Evolutionary conservation across 2,888 invertebrate genomes (phyloP).

Genomic region (Ennomos fuscantarius): DNA sequence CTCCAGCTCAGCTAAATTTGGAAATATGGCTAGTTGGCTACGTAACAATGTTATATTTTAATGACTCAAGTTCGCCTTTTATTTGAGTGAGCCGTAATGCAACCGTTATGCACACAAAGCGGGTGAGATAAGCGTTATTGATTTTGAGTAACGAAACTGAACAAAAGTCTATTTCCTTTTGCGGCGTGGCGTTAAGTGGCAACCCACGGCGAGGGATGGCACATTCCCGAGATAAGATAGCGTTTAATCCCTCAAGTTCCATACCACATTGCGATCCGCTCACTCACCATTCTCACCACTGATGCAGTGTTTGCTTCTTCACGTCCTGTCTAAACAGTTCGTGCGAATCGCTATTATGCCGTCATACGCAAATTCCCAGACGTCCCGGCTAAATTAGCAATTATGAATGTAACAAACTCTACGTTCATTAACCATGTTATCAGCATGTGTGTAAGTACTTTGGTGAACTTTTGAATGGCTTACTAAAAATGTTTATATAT

Average conservation of each 20-base stretch:
- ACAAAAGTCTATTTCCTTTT: constrained; percentile 54
- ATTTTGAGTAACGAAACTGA: constrained; percentile 68
- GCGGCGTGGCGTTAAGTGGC: constrained; percentile 74
- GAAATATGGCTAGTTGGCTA: too few species aligned
- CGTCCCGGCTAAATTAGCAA: constrained; percentile 25
- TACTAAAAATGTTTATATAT: too few species aligned
- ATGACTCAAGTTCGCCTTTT: constrained; percentile 59
- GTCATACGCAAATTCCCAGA: constrained; percentile 31
- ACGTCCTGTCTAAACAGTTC: constrained; percentile 43
- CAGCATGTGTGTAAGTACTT: constrained; percentile 6
- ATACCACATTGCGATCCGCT: constrained; percentile 69
- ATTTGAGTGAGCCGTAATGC: constrained; percentile 49
- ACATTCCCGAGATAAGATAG: constrained; percentile 81
- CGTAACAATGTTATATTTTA: constrained; percentile 34
- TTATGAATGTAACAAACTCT: constrained; percentile 23
- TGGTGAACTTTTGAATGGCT: background rate
- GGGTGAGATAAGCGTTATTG: constrained; percentile 68
- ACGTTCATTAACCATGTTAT: constrained; percentile 21
- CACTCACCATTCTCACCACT: constrained; percentile 58
- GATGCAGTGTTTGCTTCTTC: constrained; percentile 39
- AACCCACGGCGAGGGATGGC: constrained; percentile 69
- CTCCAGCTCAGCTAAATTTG: too few species aligned
- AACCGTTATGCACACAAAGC: constrained; percentile 70
- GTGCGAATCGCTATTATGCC: constrained; percentile 22
- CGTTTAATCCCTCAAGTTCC: constrained; percentile 43